Base-by-base conservation (phyloP, 92 coral and sea anemone genomes). In the Zoanthus sansibaricus region DNA sequence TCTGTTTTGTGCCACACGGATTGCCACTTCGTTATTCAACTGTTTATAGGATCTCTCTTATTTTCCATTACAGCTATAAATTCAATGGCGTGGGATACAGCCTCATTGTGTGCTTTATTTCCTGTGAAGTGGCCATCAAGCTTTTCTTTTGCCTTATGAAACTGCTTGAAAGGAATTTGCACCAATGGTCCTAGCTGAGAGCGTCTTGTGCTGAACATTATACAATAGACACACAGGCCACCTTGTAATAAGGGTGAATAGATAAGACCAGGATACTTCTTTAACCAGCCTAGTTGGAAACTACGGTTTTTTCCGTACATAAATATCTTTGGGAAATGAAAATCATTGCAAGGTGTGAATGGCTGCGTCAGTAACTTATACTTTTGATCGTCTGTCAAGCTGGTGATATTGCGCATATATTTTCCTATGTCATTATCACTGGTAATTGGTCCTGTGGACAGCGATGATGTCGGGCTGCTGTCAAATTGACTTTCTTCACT, bases 1-100 rank as follows among this genome's bases (percentile, higher is more conserved):
- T 77, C 94, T 89, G 89, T 94, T 91, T 54, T 70, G 87, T 89
- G 78, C 87, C 44, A 77, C 90, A 71, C 83, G 51, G 90, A 79
- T 88, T 77, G 69, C 74, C 83, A 83, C 55, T 75, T 75, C 82
- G 76, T 85, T 87, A 86, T 87, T 91, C 68, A 88, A 83, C 88
- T 90, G 87, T 79, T 15, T 73, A 90, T 90, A 21, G 91, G 73
- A 67, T 21, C 82, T 68, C 58, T 88, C 59, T 72, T 88, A 6
- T 82, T 82, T 72, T 88, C 87, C 91, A 58, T 75, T 74, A 88
- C 83, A 25, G 47, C 72, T 68, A 87, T 59, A 58, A 87, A 78
- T 68, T 54, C 90, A 25, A 49, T 42, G 0, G 54, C 54, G 54
- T 49, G 9, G 54, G 54, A 49, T 49, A 49, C 54, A 49, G 54